Evolutionary conservation across 1,140 invertebrate species (phyloP).

Genomic region (Drosophila ogumai): DNA sequence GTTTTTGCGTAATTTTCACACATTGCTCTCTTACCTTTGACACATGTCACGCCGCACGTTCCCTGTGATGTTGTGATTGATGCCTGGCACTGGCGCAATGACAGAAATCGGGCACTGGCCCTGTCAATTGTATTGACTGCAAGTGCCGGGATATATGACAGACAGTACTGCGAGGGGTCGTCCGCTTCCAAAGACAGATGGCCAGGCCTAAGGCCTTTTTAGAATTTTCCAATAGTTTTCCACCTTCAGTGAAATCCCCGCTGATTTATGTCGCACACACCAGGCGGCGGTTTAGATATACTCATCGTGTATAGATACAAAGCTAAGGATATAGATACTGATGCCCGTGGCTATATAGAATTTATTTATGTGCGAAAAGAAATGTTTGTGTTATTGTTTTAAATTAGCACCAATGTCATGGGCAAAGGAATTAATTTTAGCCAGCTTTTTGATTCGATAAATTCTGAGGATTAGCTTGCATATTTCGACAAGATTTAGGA

Average conservation of each 20-base stretch:
- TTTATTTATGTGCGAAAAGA: conserved; percentile 41
- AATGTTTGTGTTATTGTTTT: conserved; percentile 69
- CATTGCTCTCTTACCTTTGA: conserved; percentile 71
- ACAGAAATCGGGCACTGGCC: conserved; percentile 13
- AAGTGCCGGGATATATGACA: conserved; percentile 40
- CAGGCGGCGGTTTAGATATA: conserved; percentile 13
- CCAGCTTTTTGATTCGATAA: conserved; percentile 12
- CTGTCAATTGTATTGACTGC: conserved; percentile 59
- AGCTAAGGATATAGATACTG: conserved; percentile 18
- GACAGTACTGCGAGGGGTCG: neutral
- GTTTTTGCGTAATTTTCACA: conserved; percentile 67
- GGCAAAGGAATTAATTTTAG: conserved; percentile 70
- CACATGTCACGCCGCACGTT: conserved; percentile 67
- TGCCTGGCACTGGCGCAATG: conserved; percentile 37
- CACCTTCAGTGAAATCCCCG: conserved; percentile 34
- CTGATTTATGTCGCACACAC: conserved; percentile 40
- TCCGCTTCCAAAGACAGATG: conserved; percentile 20
- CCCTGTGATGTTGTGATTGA: conserved; percentile 55
- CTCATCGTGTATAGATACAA: conserved; percentile 11
- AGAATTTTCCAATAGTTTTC: conserved; percentile 27
- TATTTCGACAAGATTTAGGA: conserved; percentile 10
- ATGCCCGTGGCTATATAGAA: conserved; percentile 2
- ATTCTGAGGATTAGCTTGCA: conserved; percentile 35
- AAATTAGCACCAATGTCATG: conserved; percentile 82
- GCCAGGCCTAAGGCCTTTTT: conserved; percentile 19